phyloP scores from a whole-genome alignment of 1,140 invertebrate species.

The Drosophila punjabiensis region DNA sequence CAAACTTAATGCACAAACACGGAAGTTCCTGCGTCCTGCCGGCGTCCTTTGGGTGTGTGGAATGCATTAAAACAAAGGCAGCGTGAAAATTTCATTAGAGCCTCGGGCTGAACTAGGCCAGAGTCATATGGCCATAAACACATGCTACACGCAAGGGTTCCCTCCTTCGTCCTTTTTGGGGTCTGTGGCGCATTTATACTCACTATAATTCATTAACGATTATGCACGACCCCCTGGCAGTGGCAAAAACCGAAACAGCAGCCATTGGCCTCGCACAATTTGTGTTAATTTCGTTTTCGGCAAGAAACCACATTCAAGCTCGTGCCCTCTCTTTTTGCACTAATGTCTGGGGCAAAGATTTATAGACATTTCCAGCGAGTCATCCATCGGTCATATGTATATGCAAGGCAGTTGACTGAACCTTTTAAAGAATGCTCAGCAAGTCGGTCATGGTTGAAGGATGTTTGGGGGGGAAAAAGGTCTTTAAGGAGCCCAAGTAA shows the following conservation, averaged over 20 bases:
- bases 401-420: slow-evolving; percentile 58
- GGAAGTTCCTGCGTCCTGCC: slow-evolving; percentile 30
- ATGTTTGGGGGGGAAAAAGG: not conserved
- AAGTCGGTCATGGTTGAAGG: slow-evolving; percentile 20
- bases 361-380: slow-evolving; percentile 70
- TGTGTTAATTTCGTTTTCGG: slow-evolving; percentile 62
- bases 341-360: slow-evolving; percentile 68
- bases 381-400: slow-evolving; percentile 60
- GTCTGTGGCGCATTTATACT: slow-evolving; percentile 17
- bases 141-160: slow-evolving; percentile 66
- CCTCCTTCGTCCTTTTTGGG: not conserved
- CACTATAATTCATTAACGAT: slow-evolving; percentile 80
- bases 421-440: slow-evolving; percentile 16
- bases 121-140: slow-evolving; percentile 71
- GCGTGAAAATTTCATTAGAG: slow-evolving; percentile 74
- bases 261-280: slow-evolving; percentile 63
- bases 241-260: slow-evolving; percentile 27
- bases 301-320: slow-evolving; percentile 23
- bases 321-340: slow-evolving; percentile 13
- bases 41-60: slow-evolving; percentile 44
- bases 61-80: slow-evolving; percentile 78
- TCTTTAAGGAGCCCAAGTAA: not conserved
- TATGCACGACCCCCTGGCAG: slow-evolving; percentile 68
- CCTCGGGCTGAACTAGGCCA: slow-evolving; percentile 33
- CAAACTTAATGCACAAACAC: slow-evolving; percentile 70